Evolutionary conservation across 2,797 vertebrate species (phyloP).

Genomic region (Pipistrellus kuhlii): DNA sequence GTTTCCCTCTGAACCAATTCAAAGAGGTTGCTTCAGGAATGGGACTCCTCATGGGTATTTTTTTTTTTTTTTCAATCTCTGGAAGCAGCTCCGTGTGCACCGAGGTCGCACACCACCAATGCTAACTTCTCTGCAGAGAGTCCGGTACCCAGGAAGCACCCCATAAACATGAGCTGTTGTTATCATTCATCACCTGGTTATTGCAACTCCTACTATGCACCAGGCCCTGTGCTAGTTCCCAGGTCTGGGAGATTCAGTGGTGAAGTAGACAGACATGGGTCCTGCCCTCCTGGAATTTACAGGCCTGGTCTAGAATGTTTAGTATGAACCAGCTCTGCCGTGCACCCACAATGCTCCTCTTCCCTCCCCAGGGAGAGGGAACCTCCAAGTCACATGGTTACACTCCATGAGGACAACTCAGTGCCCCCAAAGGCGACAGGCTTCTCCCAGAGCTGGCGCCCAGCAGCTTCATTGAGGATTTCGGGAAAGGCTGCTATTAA

Average conservation of each 20-base stretch:
- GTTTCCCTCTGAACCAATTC: background rate
- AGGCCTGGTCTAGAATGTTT: background rate
- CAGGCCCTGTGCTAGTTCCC: background rate
- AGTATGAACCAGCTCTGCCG: too few species aligned
- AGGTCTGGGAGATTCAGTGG: background rate
- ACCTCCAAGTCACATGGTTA: background rate
- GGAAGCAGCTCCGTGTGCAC: rapidly evolving
- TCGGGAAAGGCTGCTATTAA: background rate
- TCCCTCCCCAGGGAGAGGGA: background rate
- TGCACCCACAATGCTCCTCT: rapidly evolving
- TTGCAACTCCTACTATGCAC: background rate
- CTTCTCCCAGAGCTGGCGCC: background rate
- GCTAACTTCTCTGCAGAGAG: background rate
- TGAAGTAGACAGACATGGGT: background rate
- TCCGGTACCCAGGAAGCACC: background rate
- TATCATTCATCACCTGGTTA: background rate
- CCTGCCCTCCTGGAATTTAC: background rate
- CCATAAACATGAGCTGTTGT: rapidly evolving
- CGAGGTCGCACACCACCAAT: rapidly evolving
- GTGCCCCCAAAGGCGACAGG: background rate
- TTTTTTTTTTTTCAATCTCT: background rate
- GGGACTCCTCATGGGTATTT: rapidly evolving
- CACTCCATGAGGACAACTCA: background rate
- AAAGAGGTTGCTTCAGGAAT: background rate
- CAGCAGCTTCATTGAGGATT: background rate